Evolutionary conservation across 1,140 invertebrate species (phyloP).

Genomic region (Scaptodrosophila lebanonensis): DNA sequence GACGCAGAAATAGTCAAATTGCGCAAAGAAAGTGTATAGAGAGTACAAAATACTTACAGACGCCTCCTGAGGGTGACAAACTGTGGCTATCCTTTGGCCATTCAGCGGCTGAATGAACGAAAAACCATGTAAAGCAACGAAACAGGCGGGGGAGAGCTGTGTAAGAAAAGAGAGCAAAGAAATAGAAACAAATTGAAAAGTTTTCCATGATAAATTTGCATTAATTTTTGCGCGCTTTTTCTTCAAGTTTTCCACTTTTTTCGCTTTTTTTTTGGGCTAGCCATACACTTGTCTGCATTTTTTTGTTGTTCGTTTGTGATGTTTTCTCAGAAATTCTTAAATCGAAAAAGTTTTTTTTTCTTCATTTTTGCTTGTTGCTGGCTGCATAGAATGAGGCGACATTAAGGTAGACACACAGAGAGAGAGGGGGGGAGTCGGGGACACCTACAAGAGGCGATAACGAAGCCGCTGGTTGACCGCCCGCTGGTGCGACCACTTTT

Average conservation of each 20-base stretch:
- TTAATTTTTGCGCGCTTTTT: constrained; percentile 46
- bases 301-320: not conserved
- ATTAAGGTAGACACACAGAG: too few relatives aligned
- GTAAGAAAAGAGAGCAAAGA: constrained; percentile 8
- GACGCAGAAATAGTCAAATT: constrained; percentile 54
- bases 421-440: too few relatives aligned
- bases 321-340: constrained; percentile 57
- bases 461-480: too few relatives aligned
- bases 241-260: not conserved
- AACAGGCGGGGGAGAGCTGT: too few relatives aligned
- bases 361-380: constrained; percentile 21
- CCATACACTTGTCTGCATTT: not conserved
- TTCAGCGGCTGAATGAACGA: constrained; percentile 29
- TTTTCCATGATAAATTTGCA: constrained; percentile 69
- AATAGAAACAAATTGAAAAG: constrained; percentile 65
- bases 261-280: constrained; percentile 23
- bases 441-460: too few relatives aligned
- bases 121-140: not conserved
- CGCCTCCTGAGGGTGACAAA: too few relatives aligned
- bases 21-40: constrained; percentile 45
- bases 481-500: too few relatives aligned
- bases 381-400: too few relatives aligned
- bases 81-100: constrained; percentile 19
- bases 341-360: constrained; percentile 63
- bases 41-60: constrained; percentile 49